Conservation (phyloP, 2,888 invertebrate species). For the Odontocerum albicorne region DNA sequence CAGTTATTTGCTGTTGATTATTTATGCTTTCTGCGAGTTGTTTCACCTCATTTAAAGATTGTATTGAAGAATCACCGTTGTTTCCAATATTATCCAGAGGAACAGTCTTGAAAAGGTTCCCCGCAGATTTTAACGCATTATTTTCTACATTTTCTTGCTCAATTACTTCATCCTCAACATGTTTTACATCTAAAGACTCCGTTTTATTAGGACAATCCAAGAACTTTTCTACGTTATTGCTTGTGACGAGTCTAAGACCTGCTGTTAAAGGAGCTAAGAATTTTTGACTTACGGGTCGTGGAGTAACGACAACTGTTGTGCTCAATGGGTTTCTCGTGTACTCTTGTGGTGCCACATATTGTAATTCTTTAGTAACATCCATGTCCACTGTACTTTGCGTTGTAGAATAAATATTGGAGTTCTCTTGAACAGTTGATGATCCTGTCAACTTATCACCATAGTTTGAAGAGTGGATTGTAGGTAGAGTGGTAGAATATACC, state of each 20-base stretch:
- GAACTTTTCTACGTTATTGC: constrained; percentile 49
- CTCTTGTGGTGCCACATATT: constrained; percentile 16
- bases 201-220: constrained; percentile 47
- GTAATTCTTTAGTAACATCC: constrained; percentile 36
- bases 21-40: constrained; percentile 9
- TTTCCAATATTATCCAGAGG: constrained; percentile 45
- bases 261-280: constrained; percentile 64
- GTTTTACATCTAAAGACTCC: constrained; percentile 47
- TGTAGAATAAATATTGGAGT: constrained; percentile 35
- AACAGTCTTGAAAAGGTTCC: constrained; percentile 68
- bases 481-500: constrained; percentile 4
- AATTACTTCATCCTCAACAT: constrained; percentile 47
- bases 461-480: constrained; percentile 12
- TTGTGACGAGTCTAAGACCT: constrained; percentile 56
- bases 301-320: constrained; percentile 52
- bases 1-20: constrained; percentile 5
- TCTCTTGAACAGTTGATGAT: constrained; percentile 8
- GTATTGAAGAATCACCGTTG: constrained; percentile 38
- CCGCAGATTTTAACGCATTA: constrained; percentile 50
- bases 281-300: constrained; percentile 57
- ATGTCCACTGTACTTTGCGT: constrained; percentile 39
- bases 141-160: constrained; percentile 38
- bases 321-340: constrained; percentile 7
- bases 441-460: neutral
- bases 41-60: neutral